Evolutionary conservation across 1,140 invertebrate species (phyloP), one percentile per base, ranked within the genome.

Genomic region (Diploscapter pachys): DNA sequence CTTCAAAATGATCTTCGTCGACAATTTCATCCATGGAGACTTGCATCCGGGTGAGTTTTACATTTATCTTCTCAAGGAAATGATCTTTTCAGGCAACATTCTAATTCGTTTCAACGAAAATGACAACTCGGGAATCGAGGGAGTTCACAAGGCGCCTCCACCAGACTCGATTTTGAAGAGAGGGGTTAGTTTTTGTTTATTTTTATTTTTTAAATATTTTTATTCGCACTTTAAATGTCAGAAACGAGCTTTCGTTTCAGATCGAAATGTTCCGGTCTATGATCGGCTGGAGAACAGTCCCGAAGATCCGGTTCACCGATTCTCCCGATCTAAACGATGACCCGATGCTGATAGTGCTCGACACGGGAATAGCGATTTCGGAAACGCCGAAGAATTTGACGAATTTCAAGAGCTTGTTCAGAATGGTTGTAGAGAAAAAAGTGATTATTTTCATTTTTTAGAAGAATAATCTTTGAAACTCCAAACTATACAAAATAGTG

Each of bases 1-100:
- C 6, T 76, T 89, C n/a, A 87, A 89, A 82, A 89, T 89, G 89
- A 89, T 88, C 48, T 88, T 88, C 78, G 79, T 86, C 56, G 86
- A 88, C 72, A 88, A 88, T 74, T 86, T 88, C 78, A 85, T 87
- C 11, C 87, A 88, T 85, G 87, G 86, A 57, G 87, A 88, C 77
- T 82, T 88, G 54, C 87, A 88, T 81, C 88, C 87, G 48, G 87
- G 31, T 31, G 31, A 31, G 31, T 31, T 31, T 31, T 31, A 31
- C 31, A 31, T 31, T 31, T 31, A 31, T 31, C 31, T 31, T 31
- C 31, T 31, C 31, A 31, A 31, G 31, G 31, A 31, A 31, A 31
- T 31, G 31, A 31, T 31, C 31, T 31, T 31, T 31, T 31, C 31
- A 31, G 31, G 31, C 31, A 31, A 31, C 31, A 31, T 31, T 31